Percentiles rank a stretch among this genome's conserved stretches.
These are phyloP conservation scores for Microcebus ravelobensis DNA, from an alignment of 2,113 vertebrate species.

Conservation along the genomic window DNA sequence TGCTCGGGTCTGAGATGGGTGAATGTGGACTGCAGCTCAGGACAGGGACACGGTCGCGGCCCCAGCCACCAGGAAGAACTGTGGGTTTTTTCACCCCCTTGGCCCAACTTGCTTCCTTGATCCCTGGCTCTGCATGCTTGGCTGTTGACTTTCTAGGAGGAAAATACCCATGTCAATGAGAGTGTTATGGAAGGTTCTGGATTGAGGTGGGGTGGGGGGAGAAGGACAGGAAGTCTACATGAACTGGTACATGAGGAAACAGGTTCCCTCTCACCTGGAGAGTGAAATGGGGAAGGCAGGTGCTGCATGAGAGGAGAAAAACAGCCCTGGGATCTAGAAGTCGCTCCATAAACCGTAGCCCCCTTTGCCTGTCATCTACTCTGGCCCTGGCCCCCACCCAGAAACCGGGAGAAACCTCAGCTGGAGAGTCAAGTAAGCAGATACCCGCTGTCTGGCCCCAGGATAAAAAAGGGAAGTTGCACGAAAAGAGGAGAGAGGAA, in stretches of 20 bases:
- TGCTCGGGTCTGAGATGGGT: neutral
- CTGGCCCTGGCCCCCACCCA: neutral
- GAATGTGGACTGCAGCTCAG: neutral
- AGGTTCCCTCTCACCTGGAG: neutral
- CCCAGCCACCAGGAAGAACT: neutral
- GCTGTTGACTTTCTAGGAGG: neutral
- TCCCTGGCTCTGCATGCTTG: neutral
- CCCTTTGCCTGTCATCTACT: neutral
- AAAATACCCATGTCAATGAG: neutral
- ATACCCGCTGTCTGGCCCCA: neutral
- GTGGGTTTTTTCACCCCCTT: neutral
- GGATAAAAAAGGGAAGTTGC: constrained; percentile 1
- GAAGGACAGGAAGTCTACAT: neutral
- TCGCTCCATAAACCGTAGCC: neutral
- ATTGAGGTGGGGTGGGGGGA: neutral
- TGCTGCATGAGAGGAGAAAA: neutral
- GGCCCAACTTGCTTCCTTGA: neutral
- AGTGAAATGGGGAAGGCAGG: neutral
- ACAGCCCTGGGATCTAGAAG: neutral
- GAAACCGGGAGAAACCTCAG: constrained; percentile 28
- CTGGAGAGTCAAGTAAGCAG: neutral
- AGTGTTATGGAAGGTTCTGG: neutral
- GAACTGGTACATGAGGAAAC: neutral
- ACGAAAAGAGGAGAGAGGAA: neutral
- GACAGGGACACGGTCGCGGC: fast-evolving